These are phyloP conservation scores for Pollimyrus isidori DNA, from an alignment of 2,113 vertebrate species.

Conservation along the genomic window DNA sequence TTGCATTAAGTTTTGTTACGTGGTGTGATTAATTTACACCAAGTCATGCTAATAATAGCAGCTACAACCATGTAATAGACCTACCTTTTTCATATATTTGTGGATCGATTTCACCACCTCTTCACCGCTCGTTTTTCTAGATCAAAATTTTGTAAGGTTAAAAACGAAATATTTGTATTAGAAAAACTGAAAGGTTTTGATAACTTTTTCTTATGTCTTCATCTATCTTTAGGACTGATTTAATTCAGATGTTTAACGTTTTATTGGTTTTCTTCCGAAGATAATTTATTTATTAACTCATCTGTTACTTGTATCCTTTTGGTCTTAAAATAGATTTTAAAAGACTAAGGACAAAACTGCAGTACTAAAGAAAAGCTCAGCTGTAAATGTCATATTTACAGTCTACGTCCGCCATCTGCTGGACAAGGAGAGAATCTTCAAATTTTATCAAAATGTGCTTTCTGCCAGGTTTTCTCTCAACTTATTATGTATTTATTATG, in stretches of 20 bases:
- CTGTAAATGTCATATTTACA: neutral
- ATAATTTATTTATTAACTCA: neutral
- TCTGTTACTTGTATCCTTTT: neutral
- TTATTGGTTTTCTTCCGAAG: neutral
- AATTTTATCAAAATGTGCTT: neutral
- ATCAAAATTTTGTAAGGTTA: neutral
- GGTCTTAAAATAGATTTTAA: neutral
- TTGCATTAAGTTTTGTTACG: neutral
- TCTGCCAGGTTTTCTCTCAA: neutral
- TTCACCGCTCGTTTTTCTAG: neutral
- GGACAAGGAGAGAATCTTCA: neutral
- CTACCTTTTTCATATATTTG: neutral
- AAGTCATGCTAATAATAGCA: neutral
- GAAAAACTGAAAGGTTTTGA: neutral
- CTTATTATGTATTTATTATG: neutral
- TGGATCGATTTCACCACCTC: neutral
- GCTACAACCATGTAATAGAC: neutral
- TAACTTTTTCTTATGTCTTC: neutral
- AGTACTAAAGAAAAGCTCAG: neutral
- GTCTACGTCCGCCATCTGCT: neutral
- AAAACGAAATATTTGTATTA: neutral
- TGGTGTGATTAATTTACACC: neutral
- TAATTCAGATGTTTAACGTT: neutral
- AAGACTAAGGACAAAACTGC: neutral
- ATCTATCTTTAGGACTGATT: neutral